These are phyloP conservation scores for Hipparchia semele DNA, from an alignment of 2,888 invertebrate species.

Conservation along the genomic window DNA sequence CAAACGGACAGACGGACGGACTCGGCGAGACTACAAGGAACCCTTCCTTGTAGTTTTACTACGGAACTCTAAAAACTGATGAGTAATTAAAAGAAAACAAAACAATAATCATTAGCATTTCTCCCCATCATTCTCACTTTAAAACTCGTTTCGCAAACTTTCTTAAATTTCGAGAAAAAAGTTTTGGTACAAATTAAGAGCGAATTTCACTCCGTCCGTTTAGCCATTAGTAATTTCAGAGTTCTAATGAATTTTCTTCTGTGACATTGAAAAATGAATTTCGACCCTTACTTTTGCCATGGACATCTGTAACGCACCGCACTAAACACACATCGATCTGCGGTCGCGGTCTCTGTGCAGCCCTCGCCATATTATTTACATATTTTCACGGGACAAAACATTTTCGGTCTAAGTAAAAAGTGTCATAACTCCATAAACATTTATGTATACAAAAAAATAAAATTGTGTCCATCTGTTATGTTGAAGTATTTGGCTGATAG, in stretches of 20 bases:
- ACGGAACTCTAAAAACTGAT: constrained; percentile 25
- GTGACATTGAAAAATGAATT: constrained; percentile 83
- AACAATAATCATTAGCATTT: constrained; percentile 76
- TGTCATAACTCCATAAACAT: not conserved
- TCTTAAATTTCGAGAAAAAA: constrained; percentile 77
- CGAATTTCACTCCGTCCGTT: constrained; percentile 81
- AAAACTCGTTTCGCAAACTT: constrained; percentile 76
- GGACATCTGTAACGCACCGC: constrained; percentile 60
- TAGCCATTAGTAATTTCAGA: constrained; percentile 82
- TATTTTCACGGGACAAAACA: constrained; percentile 37
- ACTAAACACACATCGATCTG: constrained; percentile 58
- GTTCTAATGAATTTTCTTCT: constrained; percentile 83
- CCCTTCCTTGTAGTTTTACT: no score
- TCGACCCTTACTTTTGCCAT: constrained; percentile 66
- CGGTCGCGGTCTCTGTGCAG: constrained; percentile 51
- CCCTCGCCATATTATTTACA: constrained; percentile 46
- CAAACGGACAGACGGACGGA: no score
- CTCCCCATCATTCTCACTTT: constrained; percentile 74
- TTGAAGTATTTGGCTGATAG: no score
- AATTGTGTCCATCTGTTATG: not conserved
- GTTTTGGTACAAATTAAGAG: constrained; percentile 81
- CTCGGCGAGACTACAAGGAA: no score
- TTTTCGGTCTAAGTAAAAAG: constrained; percentile 17
- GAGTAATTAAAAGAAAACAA: constrained; percentile 54
- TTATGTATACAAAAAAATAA: not conserved